Conservation (phyloP, 35 echinoderm and acorn worm genomes). For the Diadema setosum region DNA sequence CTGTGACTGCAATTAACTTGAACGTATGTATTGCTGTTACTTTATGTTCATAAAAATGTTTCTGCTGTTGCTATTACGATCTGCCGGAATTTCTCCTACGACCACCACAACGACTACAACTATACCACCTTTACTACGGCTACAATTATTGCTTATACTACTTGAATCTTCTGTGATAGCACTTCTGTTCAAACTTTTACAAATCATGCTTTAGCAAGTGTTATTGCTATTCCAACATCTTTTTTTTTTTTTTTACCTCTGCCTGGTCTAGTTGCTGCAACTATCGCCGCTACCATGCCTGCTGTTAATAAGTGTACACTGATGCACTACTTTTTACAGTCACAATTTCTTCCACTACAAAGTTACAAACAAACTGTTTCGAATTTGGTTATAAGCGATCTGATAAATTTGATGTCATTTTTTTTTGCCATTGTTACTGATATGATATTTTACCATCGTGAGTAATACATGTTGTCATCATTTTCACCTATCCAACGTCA, state of each 20-base stretch:
- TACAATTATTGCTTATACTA: not conserved
- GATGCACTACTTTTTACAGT: not conserved
- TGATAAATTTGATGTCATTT: not conserved
- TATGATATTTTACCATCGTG: not conserved
- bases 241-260: not conserved
- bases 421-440: not conserved
- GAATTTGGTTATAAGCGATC: not conserved
- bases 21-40: not conserved
- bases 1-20: not conserved
- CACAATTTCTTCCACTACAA: not conserved
- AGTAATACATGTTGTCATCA: not conserved
- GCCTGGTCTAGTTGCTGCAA: not conserved
- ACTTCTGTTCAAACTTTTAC: not conserved
- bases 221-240: not conserved
- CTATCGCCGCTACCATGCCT: not conserved
- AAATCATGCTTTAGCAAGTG: not conserved
- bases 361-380: not conserved
- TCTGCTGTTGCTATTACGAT: not conserved
- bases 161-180: not conserved
- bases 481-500: not conserved
- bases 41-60: not conserved
- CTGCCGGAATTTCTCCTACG: not conserved
- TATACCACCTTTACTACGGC: not conserved
- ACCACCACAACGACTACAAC: not conserved
- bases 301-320: not conserved